These are phyloP conservation scores for Tricholaema leucomelas DNA, from an alignment of 2,113 vertebrate genomes.

Conservation along the genomic window DNA sequence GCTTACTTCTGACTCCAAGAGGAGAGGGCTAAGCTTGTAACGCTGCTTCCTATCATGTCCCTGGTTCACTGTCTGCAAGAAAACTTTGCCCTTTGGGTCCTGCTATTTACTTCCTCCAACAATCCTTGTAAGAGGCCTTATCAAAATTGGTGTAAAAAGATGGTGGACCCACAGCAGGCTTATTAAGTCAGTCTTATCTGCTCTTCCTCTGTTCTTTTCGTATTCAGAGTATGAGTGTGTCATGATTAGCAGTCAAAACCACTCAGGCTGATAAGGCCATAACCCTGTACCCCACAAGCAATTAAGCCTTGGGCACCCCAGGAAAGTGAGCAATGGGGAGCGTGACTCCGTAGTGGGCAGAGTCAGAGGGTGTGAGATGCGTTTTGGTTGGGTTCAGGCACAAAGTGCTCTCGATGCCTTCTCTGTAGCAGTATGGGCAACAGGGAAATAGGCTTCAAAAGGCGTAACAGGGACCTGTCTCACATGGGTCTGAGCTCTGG, in stretches of 20 bases:
- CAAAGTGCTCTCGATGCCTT: neutral
- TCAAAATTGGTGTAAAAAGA: neutral
- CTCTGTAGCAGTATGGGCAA: neutral
- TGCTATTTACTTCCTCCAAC: neutral
- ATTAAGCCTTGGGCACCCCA: neutral
- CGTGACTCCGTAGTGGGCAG: accelerated
- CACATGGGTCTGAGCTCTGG: neutral
- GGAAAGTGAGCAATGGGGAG: neutral
- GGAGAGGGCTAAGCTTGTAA: neutral
- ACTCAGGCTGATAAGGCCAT: neutral
- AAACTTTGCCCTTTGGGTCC: neutral
- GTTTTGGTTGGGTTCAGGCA: neutral
- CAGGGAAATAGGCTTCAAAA: neutral
- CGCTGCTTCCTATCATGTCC: neutral
- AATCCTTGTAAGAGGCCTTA: neutral
- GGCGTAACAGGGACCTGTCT: neutral
- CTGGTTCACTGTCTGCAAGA: neutral
- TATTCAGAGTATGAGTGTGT: neutral
- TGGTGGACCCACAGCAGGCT: neutral
- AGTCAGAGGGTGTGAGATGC: accelerated
- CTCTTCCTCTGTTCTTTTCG: neutral
- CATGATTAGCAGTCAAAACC: neutral
- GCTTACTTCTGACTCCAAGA: neutral
- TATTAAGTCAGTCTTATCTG: neutral
- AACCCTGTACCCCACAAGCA: neutral